These are phyloP conservation scores for Xiphorhynchus erythropygius DNA, from an alignment of 2,797 vertebrate genomes.

Conservation along the genomic window DNA sequence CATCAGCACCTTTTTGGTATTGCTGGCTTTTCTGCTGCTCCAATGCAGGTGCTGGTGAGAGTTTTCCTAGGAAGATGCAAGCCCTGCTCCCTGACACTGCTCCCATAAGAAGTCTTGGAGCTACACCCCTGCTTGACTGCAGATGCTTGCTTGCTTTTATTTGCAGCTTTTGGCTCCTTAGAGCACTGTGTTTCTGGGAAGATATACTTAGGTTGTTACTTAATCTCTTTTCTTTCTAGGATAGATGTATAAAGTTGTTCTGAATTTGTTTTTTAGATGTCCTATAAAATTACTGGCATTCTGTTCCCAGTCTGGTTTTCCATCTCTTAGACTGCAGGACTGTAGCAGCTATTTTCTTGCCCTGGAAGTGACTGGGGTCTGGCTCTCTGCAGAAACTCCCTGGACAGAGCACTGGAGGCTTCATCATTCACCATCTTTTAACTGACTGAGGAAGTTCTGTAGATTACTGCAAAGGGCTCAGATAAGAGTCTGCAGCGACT, in stretches of 20 bases:
- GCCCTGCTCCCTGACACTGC: background rate
- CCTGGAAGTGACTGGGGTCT: background rate
- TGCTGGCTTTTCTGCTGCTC: background rate
- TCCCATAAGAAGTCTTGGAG: background rate
- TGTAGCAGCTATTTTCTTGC: background rate
- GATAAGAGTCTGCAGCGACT: background rate
- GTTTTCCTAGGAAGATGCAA: background rate
- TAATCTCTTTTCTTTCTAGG: background rate
- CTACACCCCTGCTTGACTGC: background rate
- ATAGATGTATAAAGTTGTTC: background rate
- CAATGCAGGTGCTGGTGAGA: background rate
- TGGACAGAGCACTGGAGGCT: background rate
- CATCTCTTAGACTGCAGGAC: background rate
- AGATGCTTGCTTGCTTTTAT: background rate
- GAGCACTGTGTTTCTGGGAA: background rate
- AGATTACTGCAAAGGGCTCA: background rate
- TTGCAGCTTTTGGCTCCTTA: background rate
- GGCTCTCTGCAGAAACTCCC: background rate
- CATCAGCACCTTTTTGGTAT: background rate
- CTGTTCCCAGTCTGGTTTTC: background rate
- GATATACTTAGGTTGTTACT: background rate
- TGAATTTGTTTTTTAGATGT: background rate
- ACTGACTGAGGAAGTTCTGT: background rate
- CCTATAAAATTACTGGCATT: rapidly evolving
- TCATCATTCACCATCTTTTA: background rate